Percentiles rank a stretch among this genome's conserved stretches.
Evolutionary conservation across 2,113 vertebrate species (phyloP).

Genomic region (Hippoglossus stenolepis): DNA sequence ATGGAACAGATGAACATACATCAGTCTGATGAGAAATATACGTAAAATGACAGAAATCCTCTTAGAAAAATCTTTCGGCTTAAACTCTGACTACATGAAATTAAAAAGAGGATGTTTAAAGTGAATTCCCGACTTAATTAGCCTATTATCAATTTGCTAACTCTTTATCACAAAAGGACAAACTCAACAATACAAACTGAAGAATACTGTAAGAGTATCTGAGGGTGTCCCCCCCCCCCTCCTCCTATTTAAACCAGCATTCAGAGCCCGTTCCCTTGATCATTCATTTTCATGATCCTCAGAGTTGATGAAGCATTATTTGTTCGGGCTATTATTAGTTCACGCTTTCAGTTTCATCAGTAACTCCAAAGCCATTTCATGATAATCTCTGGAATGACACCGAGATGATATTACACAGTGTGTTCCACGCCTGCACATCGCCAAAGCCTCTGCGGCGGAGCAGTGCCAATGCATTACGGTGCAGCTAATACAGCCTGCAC

Average conservation of each 20-base stretch:
- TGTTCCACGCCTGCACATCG: constrained; percentile 24
- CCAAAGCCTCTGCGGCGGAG: constrained; percentile 26
- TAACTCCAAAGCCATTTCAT: constrained; percentile 55
- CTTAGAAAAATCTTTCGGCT: no score
- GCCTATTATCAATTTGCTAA: neutral
- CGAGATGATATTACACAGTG: constrained; percentile 63
- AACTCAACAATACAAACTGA: neutral
- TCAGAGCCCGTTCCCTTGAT: constrained; percentile 45
- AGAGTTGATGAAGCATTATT: constrained; percentile 61
- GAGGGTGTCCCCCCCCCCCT: neutral
- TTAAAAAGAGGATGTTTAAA: neutral
- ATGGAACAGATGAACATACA: no score
- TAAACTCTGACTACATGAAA: no score
- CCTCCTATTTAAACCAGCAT: constrained; percentile 21
- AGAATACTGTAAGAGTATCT: constrained; percentile 6
- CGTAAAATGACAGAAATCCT: no score
- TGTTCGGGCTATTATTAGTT: constrained; percentile 67
- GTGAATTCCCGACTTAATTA: neutral
- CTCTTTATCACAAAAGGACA: neutral
- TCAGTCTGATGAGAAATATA: no score
- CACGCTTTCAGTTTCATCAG: constrained; percentile 59
- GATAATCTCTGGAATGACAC: constrained; percentile 70
- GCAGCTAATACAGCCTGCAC: constrained; percentile 44
- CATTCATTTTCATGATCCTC: constrained; percentile 31
- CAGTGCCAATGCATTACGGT: constrained; percentile 47